Evolutionary conservation across 1,140 invertebrate species (phyloP).

Genomic region (Trichonephila clavata): DNA sequence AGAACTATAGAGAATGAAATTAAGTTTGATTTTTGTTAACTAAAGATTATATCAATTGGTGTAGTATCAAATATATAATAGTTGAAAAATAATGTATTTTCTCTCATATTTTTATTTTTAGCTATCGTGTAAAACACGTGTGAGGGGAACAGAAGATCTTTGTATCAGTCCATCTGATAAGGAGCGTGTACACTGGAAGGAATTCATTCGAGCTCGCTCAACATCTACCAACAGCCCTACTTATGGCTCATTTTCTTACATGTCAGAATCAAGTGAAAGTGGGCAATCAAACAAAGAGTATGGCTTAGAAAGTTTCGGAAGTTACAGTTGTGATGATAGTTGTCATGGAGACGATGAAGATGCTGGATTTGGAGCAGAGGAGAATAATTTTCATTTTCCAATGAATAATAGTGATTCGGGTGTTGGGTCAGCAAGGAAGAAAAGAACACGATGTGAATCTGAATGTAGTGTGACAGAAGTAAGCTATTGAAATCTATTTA

Average conservation of each 20-base stretch:
- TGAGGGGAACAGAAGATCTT: constrained; percentile 81
- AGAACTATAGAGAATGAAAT: too few relatives aligned
- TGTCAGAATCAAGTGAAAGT: constrained; percentile 62
- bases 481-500: neutral
- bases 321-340: constrained; percentile 69
- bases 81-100: too few relatives aligned
- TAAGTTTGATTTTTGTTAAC: too few relatives aligned
- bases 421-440: constrained; percentile 76
- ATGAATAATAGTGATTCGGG: constrained; percentile 79
- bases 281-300: constrained; percentile 34
- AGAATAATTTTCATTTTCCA: constrained; percentile 76
- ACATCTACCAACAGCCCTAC: constrained; percentile 69
- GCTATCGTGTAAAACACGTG: constrained; percentile 79
- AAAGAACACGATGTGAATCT: constrained; percentile 65
- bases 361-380: constrained; percentile 58
- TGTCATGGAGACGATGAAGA: constrained; percentile 79
- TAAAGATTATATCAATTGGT: too few relatives aligned
- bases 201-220: constrained; percentile 79
- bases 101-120: constrained; percentile 54
- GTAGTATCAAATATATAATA: too few relatives aligned
- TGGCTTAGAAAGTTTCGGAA: constrained; percentile 70
- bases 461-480: constrained; percentile 74
- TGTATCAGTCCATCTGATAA: constrained; percentile 80
- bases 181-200: constrained; percentile 79
- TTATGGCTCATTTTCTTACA: constrained; percentile 55